Percentiles rank a stretch among this genome's conserved stretches.
These are phyloP conservation scores for Edolisoma coerulescens DNA, from an alignment of 2,113 vertebrate genomes.

Conservation along the genomic window DNA sequence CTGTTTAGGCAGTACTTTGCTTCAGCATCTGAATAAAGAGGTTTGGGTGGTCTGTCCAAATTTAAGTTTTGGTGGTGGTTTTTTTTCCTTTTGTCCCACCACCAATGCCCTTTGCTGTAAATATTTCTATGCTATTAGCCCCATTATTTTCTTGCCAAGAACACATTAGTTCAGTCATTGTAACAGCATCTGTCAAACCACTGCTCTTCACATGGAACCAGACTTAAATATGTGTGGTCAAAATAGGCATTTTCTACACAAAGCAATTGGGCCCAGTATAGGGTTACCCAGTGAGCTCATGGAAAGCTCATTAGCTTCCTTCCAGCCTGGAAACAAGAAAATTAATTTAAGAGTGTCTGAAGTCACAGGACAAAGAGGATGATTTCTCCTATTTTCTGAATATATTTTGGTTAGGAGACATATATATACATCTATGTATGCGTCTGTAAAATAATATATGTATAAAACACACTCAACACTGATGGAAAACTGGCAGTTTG, in stretches of 20 bases:
- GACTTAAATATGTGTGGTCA: not conserved
- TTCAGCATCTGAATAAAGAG: not conserved
- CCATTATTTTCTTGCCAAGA: not conserved
- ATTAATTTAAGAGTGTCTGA: not conserved
- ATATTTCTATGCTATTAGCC: not conserved
- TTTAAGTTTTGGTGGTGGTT: not conserved
- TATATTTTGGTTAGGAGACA: not conserved
- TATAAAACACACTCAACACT: not conserved
- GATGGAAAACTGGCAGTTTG: not conserved
- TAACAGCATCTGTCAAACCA: not conserved
- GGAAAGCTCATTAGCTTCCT: not conserved
- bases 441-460: not conserved
- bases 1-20: not conserved
- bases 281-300: not conserved
- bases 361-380: not conserved
- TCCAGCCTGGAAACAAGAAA: not conserved
- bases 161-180: not conserved
- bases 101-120: not conserved
- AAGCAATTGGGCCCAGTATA: not conserved
- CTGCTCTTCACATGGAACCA: not conserved
- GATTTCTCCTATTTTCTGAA: not conserved
- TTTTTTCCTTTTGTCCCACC: not conserved
- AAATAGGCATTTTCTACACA: not conserved
- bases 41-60: not conserved
- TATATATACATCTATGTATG: rapidly evolving